Evolutionary conservation across 2,888 invertebrate genomes (phyloP).

Genomic region (Pachycephus smyrnensis): DNA sequence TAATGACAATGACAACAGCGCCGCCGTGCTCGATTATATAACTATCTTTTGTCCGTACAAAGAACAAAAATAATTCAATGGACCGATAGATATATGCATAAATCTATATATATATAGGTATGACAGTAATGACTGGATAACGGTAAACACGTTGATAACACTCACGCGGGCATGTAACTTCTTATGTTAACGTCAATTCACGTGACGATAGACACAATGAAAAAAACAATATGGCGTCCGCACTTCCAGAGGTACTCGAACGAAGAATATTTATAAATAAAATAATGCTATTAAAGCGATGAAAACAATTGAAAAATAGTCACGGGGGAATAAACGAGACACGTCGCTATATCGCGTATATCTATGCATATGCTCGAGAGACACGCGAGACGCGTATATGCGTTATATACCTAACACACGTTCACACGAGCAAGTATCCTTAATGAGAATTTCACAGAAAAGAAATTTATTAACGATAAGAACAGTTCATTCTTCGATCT

Average conservation of each 20-base stretch:
- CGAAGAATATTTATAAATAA: neutral
- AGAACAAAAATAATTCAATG: no score
- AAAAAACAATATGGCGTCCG: constrained; percentile 3
- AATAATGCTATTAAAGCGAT: neutral
- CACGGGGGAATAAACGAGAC: constrained; percentile 29
- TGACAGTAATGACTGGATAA: no score
- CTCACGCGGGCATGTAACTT: no score
- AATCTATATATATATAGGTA: no score
- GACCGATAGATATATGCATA: no score
- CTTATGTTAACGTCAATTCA: neutral
- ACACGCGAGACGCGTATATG: neutral
- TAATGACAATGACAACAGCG: no score
- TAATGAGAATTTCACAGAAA: neutral
- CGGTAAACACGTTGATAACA: no score
- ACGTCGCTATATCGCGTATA: constrained; percentile 33
- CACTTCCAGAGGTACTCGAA: neutral
- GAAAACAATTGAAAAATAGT: constrained; percentile 7
- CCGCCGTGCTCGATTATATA: no score
- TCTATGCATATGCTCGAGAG: neutral
- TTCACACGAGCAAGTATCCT: neutral
- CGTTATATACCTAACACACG: constrained; percentile 7
- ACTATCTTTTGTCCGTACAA: no score
- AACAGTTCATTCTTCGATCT: constrained; percentile 14
- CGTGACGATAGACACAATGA: neutral
- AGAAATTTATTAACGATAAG: constrained; percentile 12